A percentile compares a stretch with the other conserved stretches of the same genome.
Conservation (phyloP, 2,888 invertebrate genomes). For the Congeria kusceri region DNA sequence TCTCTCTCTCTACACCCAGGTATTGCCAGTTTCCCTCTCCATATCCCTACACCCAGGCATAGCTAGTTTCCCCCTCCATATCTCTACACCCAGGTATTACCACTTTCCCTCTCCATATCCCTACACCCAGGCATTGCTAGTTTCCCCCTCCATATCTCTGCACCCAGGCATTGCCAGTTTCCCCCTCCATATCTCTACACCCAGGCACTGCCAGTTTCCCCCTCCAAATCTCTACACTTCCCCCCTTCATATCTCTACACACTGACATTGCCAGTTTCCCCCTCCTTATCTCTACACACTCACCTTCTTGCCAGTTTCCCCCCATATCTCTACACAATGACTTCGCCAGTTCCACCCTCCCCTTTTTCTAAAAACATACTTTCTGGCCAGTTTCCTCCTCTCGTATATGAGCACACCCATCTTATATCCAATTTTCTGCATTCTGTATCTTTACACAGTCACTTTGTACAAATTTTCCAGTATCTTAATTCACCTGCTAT, state of each 20-base stretch:
- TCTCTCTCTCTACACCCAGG: conserved; percentile 94
- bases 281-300: not conserved
- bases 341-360: conserved; percentile 96
- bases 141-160: conserved; percentile 88
- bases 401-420: conserved; percentile 92
- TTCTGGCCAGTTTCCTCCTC: conserved; percentile 94
- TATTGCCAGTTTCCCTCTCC: conserved; percentile 95
- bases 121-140: conserved; percentile 89
- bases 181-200: conserved; percentile 61
- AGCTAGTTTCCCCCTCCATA: conserved; percentile 99
- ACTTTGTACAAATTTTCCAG: too few species aligned
- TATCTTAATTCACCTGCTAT: too few species aligned
- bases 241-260: conserved; percentile 91
- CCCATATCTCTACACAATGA: conserved; percentile 92
- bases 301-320: conserved; percentile 92
- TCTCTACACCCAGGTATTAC: conserved; percentile 89
- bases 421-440: too few species aligned
- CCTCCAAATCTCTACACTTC: conserved; percentile 92
- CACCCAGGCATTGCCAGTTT: conserved; percentile 87
- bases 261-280: conserved; percentile 93
- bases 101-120: conserved; percentile 84
- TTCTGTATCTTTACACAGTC: too few species aligned
- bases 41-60: conserved; percentile 98
- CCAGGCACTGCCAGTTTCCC: conserved; percentile 94
- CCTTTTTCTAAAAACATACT: conserved; percentile 93